Evolutionary conservation across 2,888 invertebrate genomes (phyloP), one percentile per base, ranked within the genome.

Genomic region (Rambutsinella grinnellia): DNA sequence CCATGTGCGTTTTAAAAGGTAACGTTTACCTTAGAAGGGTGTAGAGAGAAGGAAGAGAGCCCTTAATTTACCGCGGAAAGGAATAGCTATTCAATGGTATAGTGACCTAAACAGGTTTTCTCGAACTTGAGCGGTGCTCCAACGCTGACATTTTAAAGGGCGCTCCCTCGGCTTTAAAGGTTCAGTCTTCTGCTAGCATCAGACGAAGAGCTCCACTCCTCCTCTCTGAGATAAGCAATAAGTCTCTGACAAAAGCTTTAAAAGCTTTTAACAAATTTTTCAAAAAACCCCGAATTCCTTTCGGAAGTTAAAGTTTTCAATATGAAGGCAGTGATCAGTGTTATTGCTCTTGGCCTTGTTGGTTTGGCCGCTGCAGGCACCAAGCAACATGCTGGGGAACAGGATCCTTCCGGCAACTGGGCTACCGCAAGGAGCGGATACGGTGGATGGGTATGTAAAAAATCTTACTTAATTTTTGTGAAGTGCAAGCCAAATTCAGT

Each of bases 31-130:
- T n/a, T n/a, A n/a, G n/a, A n/a, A n/a, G n/a, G n/a, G n/a, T n/a
- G n/a, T n/a, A n/a, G n/a, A n/a, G n/a, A n/a, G n/a, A n/a, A n/a
- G n/a, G n/a, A n/a, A n/a, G n/a, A n/a, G n/a, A n/a, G n/a, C n/a
- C n/a, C n/a, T n/a, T n/a, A n/a, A n/a, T n/a, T n/a, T n/a, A n/a
- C n/a, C n/a, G n/a, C n/a, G n/a, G n/a, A n/a, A n/a, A n/a, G 6
- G 36, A 23, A 58, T 28, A 28, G 28, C 49, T 28, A 27, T 26
- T 23, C 23, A n/a, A n/a, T n/a, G n/a, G n/a, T n/a, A n/a, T n/a
- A n/a, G n/a, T 74, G 67, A 74, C 74, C 67, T 74, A 74, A 56
- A 74, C 74, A 74, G 74, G 74, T 74, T 74, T 74, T 74, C 36
- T n/a, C 74, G 74, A 74, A 56, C 67, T 51, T 66, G 56, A 58